Evolutionary conservation across 2,888 invertebrate species (phyloP).

Genomic region (Tipula vernalis): DNA sequence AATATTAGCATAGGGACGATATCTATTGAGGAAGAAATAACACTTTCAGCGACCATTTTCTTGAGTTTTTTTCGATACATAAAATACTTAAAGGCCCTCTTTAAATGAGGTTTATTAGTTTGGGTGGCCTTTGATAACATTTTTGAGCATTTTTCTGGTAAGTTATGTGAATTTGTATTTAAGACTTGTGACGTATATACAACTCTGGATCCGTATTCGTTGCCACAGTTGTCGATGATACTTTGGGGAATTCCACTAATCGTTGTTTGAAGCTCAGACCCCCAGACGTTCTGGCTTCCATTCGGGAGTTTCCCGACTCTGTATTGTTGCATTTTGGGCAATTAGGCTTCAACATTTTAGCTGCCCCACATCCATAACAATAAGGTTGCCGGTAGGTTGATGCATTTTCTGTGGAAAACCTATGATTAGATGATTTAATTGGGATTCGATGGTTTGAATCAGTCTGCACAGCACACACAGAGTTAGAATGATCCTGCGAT

Average conservation of each 20-base stretch:
- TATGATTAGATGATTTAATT: background rate
- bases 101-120: background rate
- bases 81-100: background rate
- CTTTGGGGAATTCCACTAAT: too few relatives aligned
- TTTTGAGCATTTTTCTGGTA: background rate
- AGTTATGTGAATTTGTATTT: background rate
- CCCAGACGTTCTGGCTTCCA: too few relatives aligned
- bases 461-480: background rate
- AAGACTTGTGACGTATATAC: background rate
- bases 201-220: background rate
- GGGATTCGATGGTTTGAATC: background rate
- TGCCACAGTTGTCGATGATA: too few relatives aligned
- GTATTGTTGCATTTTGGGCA: background rate
- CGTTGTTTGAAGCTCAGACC: too few relatives aligned
- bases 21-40: background rate
- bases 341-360: background rate
- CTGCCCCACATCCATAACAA: too few relatives aligned
- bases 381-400: too few relatives aligned
- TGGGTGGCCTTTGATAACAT: background rate
- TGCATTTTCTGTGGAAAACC: too few relatives aligned
- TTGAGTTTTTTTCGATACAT: background rate
- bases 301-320: too few relatives aligned
- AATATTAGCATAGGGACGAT: background rate
- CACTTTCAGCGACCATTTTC: background rate
- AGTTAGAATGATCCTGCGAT: background rate